Conservation (phyloP, 2,888 invertebrate genomes). For the Troides helena region DNA sequence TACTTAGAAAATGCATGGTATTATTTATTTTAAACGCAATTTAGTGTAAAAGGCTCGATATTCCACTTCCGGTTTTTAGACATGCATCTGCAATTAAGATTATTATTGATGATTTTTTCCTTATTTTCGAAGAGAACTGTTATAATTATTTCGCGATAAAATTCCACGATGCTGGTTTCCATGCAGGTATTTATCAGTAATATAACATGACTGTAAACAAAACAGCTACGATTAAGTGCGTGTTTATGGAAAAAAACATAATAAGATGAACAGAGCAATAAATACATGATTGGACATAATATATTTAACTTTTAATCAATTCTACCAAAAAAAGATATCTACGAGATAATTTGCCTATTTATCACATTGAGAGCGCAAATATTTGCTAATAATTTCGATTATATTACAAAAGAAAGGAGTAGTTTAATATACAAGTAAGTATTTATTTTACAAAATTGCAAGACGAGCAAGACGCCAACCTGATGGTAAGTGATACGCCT, state of each 20-base stretch:
- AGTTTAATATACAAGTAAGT: too few species aligned
- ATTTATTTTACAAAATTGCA: too few species aligned
- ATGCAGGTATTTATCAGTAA: background rate
- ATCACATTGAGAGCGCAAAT: background rate
- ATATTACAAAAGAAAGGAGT: too few species aligned
- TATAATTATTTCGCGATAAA: background rate
- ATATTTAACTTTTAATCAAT: background rate
- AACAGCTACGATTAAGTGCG: background rate
- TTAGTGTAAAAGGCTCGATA: too few species aligned
- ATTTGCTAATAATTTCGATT: too few species aligned
- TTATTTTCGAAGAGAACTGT: background rate
- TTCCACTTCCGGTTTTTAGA: too few species aligned
- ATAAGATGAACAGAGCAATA: background rate
- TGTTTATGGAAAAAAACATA: background rate
- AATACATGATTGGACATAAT: background rate
- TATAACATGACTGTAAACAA: background rate
- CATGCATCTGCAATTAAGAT: too few species aligned
- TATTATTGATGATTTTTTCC: background rate
- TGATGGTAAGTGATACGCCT: too few species aligned
- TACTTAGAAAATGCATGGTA: too few species aligned
- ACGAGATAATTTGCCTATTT: background rate
- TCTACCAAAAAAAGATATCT: background rate
- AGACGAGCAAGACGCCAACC: too few species aligned
- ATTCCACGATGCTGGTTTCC: background rate
- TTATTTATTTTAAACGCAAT: too few species aligned